Evolutionary conservation across 2,113 vertebrate species (phyloP).

Genomic region (Callipepla squamata): DNA sequence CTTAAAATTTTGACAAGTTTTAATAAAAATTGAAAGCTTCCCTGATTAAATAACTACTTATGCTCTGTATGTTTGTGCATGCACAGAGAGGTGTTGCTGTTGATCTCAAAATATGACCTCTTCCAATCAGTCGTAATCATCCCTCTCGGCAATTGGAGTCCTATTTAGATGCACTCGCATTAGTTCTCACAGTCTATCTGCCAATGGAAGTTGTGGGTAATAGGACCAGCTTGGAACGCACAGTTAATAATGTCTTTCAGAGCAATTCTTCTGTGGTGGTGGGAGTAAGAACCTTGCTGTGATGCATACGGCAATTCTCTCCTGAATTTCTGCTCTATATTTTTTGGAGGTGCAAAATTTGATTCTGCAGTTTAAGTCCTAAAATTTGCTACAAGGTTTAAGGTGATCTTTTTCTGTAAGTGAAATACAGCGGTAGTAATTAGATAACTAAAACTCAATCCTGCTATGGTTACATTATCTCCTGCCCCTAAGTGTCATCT

Average conservation of each 20-base stretch:
- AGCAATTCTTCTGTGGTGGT: too few species aligned
- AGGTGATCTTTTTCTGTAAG: not conserved
- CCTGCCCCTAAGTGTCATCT: not conserved
- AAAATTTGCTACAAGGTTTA: not conserved
- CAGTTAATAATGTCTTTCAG: too few species aligned
- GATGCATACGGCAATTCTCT: not conserved
- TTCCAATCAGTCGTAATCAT: not conserved
- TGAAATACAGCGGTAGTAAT: not conserved
- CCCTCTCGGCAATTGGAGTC: not conserved
- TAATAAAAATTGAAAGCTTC: conserved; percentile 31
- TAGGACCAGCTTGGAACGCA: not conserved
- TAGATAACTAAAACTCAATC: not conserved
- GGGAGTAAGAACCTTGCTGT: not conserved
- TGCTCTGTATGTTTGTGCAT: conserved; percentile 14
- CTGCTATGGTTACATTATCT: not conserved
- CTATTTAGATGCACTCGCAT: not conserved
- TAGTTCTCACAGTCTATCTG: not conserved
- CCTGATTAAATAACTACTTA: conserved; percentile 44
- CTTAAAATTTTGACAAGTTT: conserved; percentile 52
- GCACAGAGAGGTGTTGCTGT: not conserved
- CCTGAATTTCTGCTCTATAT: not conserved
- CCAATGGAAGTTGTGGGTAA: not conserved
- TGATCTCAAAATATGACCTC: not conserved
- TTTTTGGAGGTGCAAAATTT: not conserved
- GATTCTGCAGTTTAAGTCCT: not conserved